These are phyloP conservation scores for Heliornis fulica DNA, from an alignment of 2,113 vertebrate species.

Conservation along the genomic window DNA sequence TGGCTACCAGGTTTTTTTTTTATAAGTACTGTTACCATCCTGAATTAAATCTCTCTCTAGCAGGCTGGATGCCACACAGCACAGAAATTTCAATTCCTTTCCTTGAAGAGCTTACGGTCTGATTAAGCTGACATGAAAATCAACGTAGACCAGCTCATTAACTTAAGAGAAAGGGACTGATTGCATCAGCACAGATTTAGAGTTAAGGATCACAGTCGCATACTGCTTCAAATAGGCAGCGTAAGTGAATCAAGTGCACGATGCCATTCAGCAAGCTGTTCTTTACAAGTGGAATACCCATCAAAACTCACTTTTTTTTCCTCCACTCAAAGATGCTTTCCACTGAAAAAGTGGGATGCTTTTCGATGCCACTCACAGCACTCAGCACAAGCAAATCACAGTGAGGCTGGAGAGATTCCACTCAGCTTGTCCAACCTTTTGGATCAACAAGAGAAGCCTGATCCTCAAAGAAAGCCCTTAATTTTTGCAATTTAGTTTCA, in stretches of 20 bases:
- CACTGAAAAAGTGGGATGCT: background rate
- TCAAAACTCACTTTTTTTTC: background rate
- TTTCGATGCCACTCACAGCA: background rate
- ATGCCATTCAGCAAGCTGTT: slow-evolving; percentile 42
- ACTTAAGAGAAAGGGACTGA: background rate
- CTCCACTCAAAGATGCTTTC: background rate
- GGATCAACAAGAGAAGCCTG: background rate
- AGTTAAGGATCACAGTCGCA: background rate
- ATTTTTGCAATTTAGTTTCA: background rate
- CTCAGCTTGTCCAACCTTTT: background rate
- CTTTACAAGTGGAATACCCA: background rate
- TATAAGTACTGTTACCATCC: background rate
- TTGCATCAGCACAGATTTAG: background rate
- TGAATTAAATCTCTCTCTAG: slow-evolving; percentile 9
- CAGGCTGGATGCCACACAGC: background rate
- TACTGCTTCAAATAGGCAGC: background rate
- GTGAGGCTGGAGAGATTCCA: background rate
- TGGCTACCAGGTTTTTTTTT: background rate
- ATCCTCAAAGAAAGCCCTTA: background rate
- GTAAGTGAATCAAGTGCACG: background rate
- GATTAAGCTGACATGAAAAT: slow-evolving; percentile 34
- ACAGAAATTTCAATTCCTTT: slow-evolving; percentile 3
- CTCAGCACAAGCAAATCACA: background rate
- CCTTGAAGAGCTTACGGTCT: slow-evolving; percentile 3
- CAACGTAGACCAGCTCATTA: background rate